phyloP scores from a whole-genome alignment of 2,888 invertebrate genomes.

The Drosophila multiciliata region DNA sequence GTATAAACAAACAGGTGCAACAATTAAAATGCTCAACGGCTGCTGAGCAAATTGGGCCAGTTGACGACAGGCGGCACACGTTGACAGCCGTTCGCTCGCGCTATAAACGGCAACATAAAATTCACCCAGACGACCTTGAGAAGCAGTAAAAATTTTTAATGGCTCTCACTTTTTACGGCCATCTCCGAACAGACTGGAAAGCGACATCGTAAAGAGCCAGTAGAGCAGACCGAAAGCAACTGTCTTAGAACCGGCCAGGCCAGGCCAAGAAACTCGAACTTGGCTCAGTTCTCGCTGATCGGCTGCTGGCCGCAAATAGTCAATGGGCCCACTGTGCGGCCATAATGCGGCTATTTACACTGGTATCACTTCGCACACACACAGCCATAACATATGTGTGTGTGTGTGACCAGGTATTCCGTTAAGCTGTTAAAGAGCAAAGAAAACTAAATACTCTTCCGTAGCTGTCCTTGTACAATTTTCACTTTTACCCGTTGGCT shows the following conservation, averaged over 20 bases:
- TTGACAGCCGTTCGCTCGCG: slow-evolving; percentile 44
- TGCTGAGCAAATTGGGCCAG: slow-evolving; percentile 66
- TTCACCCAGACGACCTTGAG: slow-evolving; percentile 83
- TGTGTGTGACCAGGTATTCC: slow-evolving; percentile 1
- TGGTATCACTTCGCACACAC: slow-evolving; percentile 22
- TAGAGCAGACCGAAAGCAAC: slow-evolving; percentile 29
- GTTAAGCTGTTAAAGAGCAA: neutral
- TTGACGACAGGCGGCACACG: slow-evolving; percentile 33
- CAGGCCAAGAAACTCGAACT: neutral
- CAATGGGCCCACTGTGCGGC: slow-evolving; percentile 66
- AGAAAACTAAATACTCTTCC: slow-evolving; percentile 13
- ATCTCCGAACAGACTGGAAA: slow-evolving; percentile 66
- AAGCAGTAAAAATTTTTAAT: slow-evolving; percentile 84
- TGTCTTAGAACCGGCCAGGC: slow-evolving; percentile 9
- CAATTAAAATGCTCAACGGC: slow-evolving; percentile 21
- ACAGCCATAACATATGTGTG: too few species aligned
- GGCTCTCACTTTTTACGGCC: slow-evolving; percentile 84
- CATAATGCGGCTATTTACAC: slow-evolving; percentile 61
- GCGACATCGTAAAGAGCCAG: slow-evolving; percentile 43
- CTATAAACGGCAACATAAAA: slow-evolving; percentile 78
- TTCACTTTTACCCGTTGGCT: slow-evolving; percentile 45
- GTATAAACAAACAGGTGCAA: neutral
- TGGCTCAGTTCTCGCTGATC: slow-evolving; percentile 54
- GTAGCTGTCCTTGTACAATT: slow-evolving; percentile 2
- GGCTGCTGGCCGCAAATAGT: slow-evolving; percentile 63